Base-by-base conservation (phyloP, 2,888 invertebrate genomes). In the Idaea straminata region DNA sequence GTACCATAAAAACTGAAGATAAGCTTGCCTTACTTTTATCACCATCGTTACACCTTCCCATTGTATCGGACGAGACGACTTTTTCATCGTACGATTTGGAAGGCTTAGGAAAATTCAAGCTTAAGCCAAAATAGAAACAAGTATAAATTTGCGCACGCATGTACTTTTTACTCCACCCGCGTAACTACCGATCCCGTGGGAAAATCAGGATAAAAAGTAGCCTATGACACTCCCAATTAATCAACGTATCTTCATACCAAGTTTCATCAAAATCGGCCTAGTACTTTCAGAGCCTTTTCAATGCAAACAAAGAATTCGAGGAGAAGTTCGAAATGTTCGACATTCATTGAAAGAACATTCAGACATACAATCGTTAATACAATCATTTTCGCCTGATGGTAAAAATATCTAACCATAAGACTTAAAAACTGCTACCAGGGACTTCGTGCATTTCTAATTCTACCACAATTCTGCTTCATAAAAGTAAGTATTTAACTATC, bases 1-100 rank as follows among this genome's bases (percentile, higher is more conserved):
- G 85, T 82, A 81, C 84, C 84, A 88, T 89, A 89, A 91, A 88
- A 89, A 85, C 82, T 71, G 80, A 82, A 89, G 90, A 90, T 90
- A 91, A 88, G 86, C 83, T 75, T 77, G 79, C 74, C 80, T 84
- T 84, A 78, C 79, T 89, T 88, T 89, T 89, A 89, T 88, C 86
- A 86, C 83, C 77, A 74, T 72, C 58, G 57, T 35, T 57, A 66
- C 66, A 62, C 4, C 69, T 69, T 70, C 78, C 74, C 81, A 82
- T 69, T 78, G 76, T 73, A 66, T 57, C 61, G 61, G 58, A 70
- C 67, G 74, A 64, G 62, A 77, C 77, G 76, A 69, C 65, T 68
- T 62, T 66, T 58, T 15, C 47, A 10, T 47, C 47, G 47, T 7
- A 47, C 13, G 13, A 47, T 4, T 47, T 10, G 13, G 10, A 7